Conservation (phyloP, 2,113 vertebrate species). For the Hemiscyllium ocellatum region DNA sequence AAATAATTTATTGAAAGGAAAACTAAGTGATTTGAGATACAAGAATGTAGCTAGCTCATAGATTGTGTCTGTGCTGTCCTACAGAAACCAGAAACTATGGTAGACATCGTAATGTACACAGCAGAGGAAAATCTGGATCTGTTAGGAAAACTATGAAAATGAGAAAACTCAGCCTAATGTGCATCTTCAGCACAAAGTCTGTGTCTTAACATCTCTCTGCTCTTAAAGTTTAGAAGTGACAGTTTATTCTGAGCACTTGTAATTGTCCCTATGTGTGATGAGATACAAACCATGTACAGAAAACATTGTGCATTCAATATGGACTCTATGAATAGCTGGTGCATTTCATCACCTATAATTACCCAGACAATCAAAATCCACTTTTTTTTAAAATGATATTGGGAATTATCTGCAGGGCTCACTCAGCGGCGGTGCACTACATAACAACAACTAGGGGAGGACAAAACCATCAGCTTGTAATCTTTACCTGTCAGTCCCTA, state of each 20-base stretch:
- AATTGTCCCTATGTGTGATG: neutral
- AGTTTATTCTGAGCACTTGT: neutral
- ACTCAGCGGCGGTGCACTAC: no score
- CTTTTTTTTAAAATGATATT: neutral
- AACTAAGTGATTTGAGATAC: neutral
- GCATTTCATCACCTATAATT: no score
- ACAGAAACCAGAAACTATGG: neutral
- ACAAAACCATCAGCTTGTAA: no score
- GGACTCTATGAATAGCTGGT: no score
- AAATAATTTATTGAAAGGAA: no score
- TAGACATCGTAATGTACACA: neutral
- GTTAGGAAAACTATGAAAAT: neutral
- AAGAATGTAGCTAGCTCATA: neutral
- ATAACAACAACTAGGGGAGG: no score
- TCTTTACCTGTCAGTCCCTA: no score
- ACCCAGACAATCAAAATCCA: neutral
- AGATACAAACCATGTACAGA: neutral
- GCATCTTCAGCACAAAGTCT: neutral
- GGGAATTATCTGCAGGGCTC: neutral
- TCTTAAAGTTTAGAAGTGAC: neutral
- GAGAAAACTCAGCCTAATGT: neutral
- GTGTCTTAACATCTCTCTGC: neutral
- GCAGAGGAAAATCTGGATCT: no score
- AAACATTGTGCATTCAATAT: no score
- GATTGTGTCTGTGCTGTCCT: neutral